Conservation (phyloP, 2,113 vertebrate species). For the Bufo gargarizans region DNA sequence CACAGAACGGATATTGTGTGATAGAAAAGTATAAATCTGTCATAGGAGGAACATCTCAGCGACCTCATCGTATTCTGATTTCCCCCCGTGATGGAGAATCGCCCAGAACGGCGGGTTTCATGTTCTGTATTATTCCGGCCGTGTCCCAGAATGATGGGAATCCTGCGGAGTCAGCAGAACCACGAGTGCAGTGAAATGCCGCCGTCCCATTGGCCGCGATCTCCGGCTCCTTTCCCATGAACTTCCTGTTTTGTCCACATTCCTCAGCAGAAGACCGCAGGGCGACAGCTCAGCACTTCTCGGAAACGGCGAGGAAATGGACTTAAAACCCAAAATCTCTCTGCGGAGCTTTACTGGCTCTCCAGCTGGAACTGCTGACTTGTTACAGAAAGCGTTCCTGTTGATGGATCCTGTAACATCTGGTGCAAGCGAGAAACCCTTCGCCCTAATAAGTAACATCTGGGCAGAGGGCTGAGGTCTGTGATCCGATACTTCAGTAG, state of each 20-base stretch:
- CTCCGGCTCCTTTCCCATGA: slow-evolving; percentile 18
- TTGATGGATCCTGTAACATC: slow-evolving; percentile 5
- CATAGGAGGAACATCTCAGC: too few relatives aligned
- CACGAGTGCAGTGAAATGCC: neutral
- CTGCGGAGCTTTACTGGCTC: slow-evolving; percentile 10
- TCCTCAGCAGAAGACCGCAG: slow-evolving; percentile 39
- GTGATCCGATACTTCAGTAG: too few relatives aligned
- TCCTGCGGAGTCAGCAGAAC: neutral
- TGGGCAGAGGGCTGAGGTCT: neutral
- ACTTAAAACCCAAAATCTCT: slow-evolving; percentile 36
- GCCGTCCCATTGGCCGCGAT: neutral
- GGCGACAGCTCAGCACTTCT: slow-evolving; percentile 46
- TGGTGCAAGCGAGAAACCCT: neutral
- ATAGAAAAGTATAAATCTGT: too few relatives aligned
- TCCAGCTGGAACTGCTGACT: neutral
- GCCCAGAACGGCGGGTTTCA: neutral
- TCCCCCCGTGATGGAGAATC: too few relatives aligned
- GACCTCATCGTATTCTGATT: too few relatives aligned
- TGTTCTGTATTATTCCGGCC: neutral
- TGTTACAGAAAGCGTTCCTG: too few relatives aligned
- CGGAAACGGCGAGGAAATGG: slow-evolving; percentile 38
- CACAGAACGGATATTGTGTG: too few relatives aligned
- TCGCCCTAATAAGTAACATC: neutral
- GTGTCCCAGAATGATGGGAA: neutral
- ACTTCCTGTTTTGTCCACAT: slow-evolving; percentile 51